Conservation (phyloP, 2,113 vertebrate genomes). For the Corynorhinus townsendii region DNA sequence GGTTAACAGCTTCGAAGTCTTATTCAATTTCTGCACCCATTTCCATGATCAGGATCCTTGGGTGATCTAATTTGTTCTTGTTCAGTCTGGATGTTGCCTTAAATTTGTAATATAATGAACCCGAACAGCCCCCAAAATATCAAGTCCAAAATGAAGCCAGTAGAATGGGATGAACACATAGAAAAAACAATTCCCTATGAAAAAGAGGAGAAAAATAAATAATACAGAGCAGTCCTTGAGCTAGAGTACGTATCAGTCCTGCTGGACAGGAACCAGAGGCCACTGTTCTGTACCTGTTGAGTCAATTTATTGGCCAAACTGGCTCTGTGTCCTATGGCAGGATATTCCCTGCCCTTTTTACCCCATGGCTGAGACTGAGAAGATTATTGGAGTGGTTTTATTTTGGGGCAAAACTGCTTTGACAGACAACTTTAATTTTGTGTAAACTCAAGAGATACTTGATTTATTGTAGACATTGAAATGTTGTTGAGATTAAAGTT, state of each 20-base stretch:
- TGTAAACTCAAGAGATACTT: background rate
- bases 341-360: background rate
- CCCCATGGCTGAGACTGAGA: background rate
- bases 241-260: background rate
- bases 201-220: background rate
- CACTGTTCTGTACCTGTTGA: rapidly evolving
- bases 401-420: background rate
- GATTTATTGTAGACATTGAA: background rate
- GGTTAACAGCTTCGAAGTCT: background rate
- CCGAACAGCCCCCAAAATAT: background rate
- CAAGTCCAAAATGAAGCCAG: background rate
- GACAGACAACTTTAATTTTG: background rate
- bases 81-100: background rate
- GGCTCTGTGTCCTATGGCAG: too few species aligned
- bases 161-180: background rate
- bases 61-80: background rate
- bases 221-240: background rate
- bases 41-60: background rate
- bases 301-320: background rate
- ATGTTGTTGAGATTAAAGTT: background rate
- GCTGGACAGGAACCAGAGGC: background rate
- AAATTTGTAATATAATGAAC: background rate
- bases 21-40: background rate
- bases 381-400: background rate
- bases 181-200: background rate